Base-by-base conservation (phyloP, 2,888 invertebrate species). In the Biston betularia region DNA sequence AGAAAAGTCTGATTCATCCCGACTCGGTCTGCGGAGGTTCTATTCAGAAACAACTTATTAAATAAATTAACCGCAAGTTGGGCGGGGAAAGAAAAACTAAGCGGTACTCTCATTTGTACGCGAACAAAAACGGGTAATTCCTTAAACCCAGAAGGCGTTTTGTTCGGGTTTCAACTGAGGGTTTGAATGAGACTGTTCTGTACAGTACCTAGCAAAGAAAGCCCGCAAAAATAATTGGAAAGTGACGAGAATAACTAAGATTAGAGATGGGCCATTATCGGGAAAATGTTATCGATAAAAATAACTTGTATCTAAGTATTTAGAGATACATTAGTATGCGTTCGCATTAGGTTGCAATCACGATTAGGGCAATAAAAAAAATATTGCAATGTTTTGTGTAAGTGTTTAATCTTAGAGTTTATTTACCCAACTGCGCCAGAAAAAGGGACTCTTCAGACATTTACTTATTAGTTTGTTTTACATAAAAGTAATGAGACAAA, bases 181-280 rank as follows among this genome's bases (percentile, higher is more conserved):
- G 76, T 84, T 88, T 90, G 88, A 89, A 76, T 83, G 81, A 79
- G 82, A 83, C 58, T 67, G 62, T 67, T 84, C 83, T 85, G 85
- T 57, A 12, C 57, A 48, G 48, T 86, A 85, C 84, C 84, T 85
- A 86, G 87, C 84, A 83, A 90, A 92, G 90, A 89, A 90, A 92
- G 85, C 85, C 87, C 85, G 88, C 88, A 92, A 87, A 92, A 91
- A 93, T 93, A 93, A 93, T 93, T 92, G 89, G 88, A 91, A 93
- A 93, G 91, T 90, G 90, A 88, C 88, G 89, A 83, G 84, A 89
- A 88, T 87, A 86, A 83, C 81, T 81, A 78, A 76, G 67, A 64
- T 34, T 79, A 81, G 83, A 68, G 79, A 66, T 63, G 80, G 46
- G 63, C 54, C 59, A 40, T 10, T 14, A 48, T 42, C 52, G 55